Base-by-base conservation (phyloP, 2,888 invertebrate genomes). In the Cyrtodaria siliqua region DNA sequence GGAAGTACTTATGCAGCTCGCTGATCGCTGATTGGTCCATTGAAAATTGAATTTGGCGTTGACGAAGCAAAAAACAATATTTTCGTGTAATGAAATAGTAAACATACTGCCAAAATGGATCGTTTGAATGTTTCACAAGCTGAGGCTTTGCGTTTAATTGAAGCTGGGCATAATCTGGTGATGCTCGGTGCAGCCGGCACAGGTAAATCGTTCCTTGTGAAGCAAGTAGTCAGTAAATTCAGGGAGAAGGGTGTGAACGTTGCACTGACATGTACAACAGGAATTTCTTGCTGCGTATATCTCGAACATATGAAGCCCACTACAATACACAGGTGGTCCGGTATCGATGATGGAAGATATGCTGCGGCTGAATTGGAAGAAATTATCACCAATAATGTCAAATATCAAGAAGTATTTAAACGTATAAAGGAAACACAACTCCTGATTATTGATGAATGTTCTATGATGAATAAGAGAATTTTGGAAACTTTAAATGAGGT, bases 311-410 rank as follows among this genome's bases (percentile, higher is more conserved):
- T 44, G 44, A 44, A 69, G 9, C 59, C 71, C 23, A 50, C 44
- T 52, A 71, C 76, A 14, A 63, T 76, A 20, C 76, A 70, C 14
- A 40, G 62, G 2, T 76, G 66, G 66, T 76, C 57, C 20, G 76
- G 76, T 0, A 76, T 76, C 1, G 67, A 53, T 9, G 76, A 76
- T 56, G 67, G 76, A 0, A 56, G 76, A 1, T 67, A 59, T 60
- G 4, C 16, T 0, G 59, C 76, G 12, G 3, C 47, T 29, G 76
- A 76, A 62, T 62, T 76, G 6, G 57, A 59, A 44, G 8, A 3
- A 38, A 20, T 76, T 24, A 42, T 76, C 23, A 23, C 24, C 3
- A 61, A 53, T 44, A 70, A 70, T 59, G 26, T 29, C 2, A 70
- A 71, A 40, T 67, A 53, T 42, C 29, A 14, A 18, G n/a, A 76